A percentile compares a stretch with the other conserved stretches of the same genome.
Evolutionary conservation across 1,140 invertebrate genomes (phyloP).

Genomic region (Ips nitidus): DNA sequence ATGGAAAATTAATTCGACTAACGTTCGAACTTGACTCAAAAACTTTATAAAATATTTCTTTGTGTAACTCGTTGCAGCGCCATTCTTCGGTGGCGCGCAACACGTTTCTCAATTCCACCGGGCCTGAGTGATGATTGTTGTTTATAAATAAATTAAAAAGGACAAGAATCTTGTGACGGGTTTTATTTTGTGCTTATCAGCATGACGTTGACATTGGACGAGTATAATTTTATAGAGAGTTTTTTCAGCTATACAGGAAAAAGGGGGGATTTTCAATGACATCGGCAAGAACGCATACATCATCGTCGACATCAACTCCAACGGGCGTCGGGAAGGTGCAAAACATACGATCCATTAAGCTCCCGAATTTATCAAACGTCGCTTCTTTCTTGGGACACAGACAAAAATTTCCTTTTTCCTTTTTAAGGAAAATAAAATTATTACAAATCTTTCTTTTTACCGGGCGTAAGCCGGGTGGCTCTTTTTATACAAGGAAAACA

Average conservation of each 20-base stretch:
- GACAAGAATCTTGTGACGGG: too few species aligned
- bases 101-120: not conserved
- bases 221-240: too few species aligned
- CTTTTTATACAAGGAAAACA: conserved; percentile 28
- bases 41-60: not conserved
- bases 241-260: too few species aligned
- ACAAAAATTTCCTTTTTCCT: conserved; percentile 9
- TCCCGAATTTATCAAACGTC: conserved; percentile 22
- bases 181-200: too few species aligned
- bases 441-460: conserved; percentile 24
- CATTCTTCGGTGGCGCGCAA: too few species aligned
- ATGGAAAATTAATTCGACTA: conserved; percentile 3
- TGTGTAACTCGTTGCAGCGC: not conserved
- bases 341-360: conserved; percentile 16
- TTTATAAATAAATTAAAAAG: too few species aligned
- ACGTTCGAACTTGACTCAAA: not conserved
- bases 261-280: not conserved
- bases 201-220: too few species aligned
- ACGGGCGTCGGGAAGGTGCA: not conserved
- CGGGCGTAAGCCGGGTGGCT: conserved; percentile 6
- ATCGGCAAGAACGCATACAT: not conserved
- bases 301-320: not conserved
- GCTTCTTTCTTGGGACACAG: not conserved
- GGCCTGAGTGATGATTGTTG: not conserved
- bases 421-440: conserved; percentile 23